phyloP scores from a whole-genome alignment of 2,888 invertebrate species.

The Odontocerum albicorne region DNA sequence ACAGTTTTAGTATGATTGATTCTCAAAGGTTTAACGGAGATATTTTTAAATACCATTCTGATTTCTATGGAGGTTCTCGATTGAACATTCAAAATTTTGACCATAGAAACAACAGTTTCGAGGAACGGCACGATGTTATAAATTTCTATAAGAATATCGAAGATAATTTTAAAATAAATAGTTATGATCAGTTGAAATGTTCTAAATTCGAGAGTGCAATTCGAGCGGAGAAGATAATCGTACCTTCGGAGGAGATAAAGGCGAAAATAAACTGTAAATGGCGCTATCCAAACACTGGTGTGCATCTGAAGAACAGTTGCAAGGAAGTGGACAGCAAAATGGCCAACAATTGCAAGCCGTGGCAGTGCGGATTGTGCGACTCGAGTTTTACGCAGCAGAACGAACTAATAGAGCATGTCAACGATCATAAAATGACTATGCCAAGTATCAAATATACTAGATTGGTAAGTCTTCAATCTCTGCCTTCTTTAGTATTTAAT shows the following conservation, averaged over 20 bases:
- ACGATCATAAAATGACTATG: constrained; percentile 23
- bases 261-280: constrained; percentile 25
- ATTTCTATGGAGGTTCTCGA: constrained; percentile 9
- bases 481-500: background rate
- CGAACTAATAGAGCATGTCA: constrained; percentile 27
- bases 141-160: background rate
- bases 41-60: constrained; percentile 14
- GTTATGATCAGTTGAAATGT: constrained; percentile 4
- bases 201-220: constrained; percentile 3
- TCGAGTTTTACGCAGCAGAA: constrained; percentile 18
- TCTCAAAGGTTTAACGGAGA: constrained; percentile 3
- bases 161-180: background rate
- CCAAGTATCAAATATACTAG: constrained; percentile 32
- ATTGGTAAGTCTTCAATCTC: constrained; percentile 21
- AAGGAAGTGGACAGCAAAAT: constrained; percentile 27
- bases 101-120: constrained; percentile 10
- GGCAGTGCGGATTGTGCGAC: constrained; percentile 36
- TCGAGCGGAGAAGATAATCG: constrained; percentile 10
- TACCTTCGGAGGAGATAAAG: background rate
- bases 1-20: background rate
- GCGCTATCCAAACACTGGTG: constrained; percentile 27
- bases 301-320: constrained; percentile 32
- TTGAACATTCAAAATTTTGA: background rate
- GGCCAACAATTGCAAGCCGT: constrained; percentile 27
- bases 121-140: constrained; percentile 3